Percentiles rank a stretch among this genome's conserved stretches.
phyloP scores from a whole-genome alignment of 2,797 vertebrate species.

The Podargus strigoides region DNA sequence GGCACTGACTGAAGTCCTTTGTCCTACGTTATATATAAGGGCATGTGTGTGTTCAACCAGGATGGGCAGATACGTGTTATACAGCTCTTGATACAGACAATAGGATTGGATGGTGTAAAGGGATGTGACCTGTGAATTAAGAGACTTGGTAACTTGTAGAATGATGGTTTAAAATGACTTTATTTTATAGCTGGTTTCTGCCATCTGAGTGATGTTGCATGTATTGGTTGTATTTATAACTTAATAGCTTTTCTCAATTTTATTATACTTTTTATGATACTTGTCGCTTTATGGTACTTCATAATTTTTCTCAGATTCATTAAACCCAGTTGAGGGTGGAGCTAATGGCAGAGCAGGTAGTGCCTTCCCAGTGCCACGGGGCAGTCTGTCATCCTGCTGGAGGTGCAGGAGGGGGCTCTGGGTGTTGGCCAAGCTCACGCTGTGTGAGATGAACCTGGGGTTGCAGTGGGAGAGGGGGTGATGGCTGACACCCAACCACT shows the following conservation, averaged over 20 bases:
- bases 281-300: slow-evolving; percentile 75
- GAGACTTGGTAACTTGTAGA: slow-evolving; percentile 71
- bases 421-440: not conserved
- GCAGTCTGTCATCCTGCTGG: not conserved
- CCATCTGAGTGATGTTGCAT: slow-evolving; percentile 71
- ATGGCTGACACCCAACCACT: not conserved
- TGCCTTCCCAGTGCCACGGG: not conserved
- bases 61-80: not conserved
- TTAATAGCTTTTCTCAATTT: slow-evolving; percentile 78
- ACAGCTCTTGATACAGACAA: not conserved
- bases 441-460: rapidly evolving
- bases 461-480: not conserved
- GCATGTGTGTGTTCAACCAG: not conserved
- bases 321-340: slow-evolving; percentile 67
- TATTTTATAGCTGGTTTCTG: slow-evolving; percentile 73
- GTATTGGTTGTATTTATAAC: slow-evolving; percentile 78
- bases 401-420: rapidly evolving
- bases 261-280: slow-evolving; percentile 76
- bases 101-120: slow-evolving; percentile 19
- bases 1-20: not conserved
- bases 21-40: rapidly evolving
- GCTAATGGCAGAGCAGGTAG: slow-evolving; percentile 33
- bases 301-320: slow-evolving; percentile 74
- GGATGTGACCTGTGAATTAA: slow-evolving; percentile 63
- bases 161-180: slow-evolving; percentile 64